Evolutionary conservation across 2,113 vertebrate genomes (phyloP).

Genomic region (Psittacara wagleri): DNA sequence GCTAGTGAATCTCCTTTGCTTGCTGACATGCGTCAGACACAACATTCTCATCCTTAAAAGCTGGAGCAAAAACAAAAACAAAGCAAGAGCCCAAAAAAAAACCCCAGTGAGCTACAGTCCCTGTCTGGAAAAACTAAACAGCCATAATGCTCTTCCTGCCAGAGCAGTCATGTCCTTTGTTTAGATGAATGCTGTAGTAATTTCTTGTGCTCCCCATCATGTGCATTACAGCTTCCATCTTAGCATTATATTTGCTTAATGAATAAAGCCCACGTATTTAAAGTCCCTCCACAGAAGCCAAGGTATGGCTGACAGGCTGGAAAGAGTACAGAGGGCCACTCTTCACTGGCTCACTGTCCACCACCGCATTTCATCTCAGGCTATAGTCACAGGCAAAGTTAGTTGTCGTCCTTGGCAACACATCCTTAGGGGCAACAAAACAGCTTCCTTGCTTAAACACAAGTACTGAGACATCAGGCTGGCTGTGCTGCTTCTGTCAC

Average conservation of each 20-base stretch:
- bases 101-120: neutral
- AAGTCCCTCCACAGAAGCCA: neutral
- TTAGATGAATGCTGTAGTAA: neutral
- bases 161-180: neutral
- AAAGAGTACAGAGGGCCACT: accelerated
- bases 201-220: neutral
- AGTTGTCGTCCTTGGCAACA: neutral
- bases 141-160: neutral
- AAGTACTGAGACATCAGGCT: neutral
- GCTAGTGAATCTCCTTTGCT: neutral
- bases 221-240: neutral
- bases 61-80: slow-evolving; percentile 30
- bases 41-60: slow-evolving; percentile 48
- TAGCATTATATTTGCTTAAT: neutral
- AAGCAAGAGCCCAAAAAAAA: neutral
- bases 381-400: neutral
- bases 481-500: neutral
- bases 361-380: neutral
- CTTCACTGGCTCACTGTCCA: neutral
- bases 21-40: slow-evolving; percentile 43
- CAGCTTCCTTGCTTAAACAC: neutral
- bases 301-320: neutral
- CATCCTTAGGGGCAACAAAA: neutral
- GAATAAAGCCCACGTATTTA: neutral
- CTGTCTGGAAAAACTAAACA: slow-evolving; percentile 26